Evolutionary conservation across 2,888 invertebrate genomes (phyloP).

Genomic region (Seira sanloemensis): DNA sequence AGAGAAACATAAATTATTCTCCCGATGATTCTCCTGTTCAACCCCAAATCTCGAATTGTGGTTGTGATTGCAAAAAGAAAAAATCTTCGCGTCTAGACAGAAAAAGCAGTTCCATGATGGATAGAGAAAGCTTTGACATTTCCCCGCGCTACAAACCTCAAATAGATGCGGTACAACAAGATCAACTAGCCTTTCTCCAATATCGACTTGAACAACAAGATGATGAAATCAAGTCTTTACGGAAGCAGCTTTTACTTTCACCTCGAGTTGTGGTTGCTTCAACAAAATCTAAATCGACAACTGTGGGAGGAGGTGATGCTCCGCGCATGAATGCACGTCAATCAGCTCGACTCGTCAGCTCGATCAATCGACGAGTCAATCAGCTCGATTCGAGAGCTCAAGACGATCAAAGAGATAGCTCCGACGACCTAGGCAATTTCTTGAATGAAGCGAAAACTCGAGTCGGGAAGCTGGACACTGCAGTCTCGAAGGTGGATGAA

Average conservation of each 20-base stretch:
- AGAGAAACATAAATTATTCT: no score
- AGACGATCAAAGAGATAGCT: not conserved
- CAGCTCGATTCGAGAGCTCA: not conserved
- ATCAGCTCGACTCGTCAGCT: no score
- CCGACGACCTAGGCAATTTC: constrained; percentile 55
- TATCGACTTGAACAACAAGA: constrained; percentile 68
- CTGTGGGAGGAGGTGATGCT: not conserved
- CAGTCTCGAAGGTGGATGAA: constrained; percentile 60
- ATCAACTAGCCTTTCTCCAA: constrained; percentile 68
- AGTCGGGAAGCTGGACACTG: constrained; percentile 64
- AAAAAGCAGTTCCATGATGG: no score
- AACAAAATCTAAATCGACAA: not conserved
- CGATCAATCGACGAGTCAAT: not conserved
- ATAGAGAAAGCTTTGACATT: not conserved
- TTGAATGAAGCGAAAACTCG: constrained; percentile 60
- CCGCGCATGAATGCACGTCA: not conserved
- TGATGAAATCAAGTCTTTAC: constrained; percentile 66
- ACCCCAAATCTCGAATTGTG: not conserved
- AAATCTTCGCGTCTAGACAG: not conserved
- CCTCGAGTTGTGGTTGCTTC: not conserved
- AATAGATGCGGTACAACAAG: constrained; percentile 26
- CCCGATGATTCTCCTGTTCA: no score
- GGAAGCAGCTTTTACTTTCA: constrained; percentile 31
- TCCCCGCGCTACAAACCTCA: not conserved
- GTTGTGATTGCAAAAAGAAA: not conserved